phyloP scores from a whole-genome alignment of 2,113 vertebrate species.

The Nerophis ophidion region DNA sequence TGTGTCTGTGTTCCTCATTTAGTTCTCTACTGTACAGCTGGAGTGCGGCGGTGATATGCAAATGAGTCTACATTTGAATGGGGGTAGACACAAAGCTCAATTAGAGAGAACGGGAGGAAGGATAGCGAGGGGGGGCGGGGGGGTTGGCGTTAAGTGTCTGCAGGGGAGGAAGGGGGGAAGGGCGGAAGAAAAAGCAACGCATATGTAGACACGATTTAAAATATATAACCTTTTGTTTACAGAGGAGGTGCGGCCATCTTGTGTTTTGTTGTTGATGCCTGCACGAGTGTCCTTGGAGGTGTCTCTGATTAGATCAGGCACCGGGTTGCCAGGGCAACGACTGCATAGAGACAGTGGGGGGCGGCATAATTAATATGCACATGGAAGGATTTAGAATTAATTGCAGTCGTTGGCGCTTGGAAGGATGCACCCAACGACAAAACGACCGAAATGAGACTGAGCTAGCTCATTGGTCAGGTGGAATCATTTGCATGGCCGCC shows the following conservation, averaged over 20 bases:
- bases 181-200: constrained; percentile 36
- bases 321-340: constrained; percentile 63
- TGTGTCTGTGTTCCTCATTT: constrained; percentile 85
- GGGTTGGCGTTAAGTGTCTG: constrained; percentile 41
- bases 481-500: constrained; percentile 41
- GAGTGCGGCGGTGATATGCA: constrained; percentile 79
- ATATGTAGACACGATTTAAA: constrained; percentile 42
- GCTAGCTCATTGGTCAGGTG: constrained; percentile 36
- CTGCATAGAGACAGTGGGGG: constrained; percentile 25
- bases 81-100: constrained; percentile 77
- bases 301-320: constrained; percentile 58
- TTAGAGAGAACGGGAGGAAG: constrained; percentile 56
- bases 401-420: constrained; percentile 45
- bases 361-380: constrained; percentile 67
- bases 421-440: constrained; percentile 8
- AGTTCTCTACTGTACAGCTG: constrained; percentile 79
- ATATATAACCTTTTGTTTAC: constrained; percentile 16
- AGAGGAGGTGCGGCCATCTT: constrained; percentile 39
- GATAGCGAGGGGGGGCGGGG: constrained; percentile 39
- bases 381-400: constrained; percentile 42
- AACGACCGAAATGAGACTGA: constrained; percentile 24
- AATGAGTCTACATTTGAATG: constrained; percentile 79
- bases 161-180: constrained; percentile 23
- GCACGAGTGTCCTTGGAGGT: constrained; percentile 62
- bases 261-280: constrained; percentile 41